Conservation (phyloP, 2,113 vertebrate genomes). For the Mormyrus iriodes region DNA sequence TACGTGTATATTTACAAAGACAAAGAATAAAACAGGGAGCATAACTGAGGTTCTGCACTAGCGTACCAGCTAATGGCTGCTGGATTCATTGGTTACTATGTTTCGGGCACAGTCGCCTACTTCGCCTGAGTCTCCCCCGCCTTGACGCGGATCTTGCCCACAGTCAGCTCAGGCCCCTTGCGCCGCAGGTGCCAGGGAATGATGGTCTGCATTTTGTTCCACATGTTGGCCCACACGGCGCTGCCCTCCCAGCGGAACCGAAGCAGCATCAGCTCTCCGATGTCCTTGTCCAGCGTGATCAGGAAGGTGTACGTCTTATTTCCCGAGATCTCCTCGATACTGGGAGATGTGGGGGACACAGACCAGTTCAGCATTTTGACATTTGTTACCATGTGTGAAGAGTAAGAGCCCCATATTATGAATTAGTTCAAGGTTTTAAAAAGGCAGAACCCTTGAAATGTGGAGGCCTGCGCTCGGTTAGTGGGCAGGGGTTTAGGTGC, state of each 20-base stretch:
- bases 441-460: neutral
- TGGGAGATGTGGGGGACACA: constrained; percentile 28
- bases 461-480: neutral
- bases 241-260: constrained; percentile 68
- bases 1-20: neutral
- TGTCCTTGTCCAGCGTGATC: constrained; percentile 57
- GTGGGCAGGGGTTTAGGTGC: neutral
- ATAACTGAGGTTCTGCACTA: neutral
- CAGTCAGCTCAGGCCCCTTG: constrained; percentile 49
- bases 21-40: neutral
- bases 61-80: neutral
- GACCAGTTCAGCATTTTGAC: neutral
- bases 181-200: constrained; percentile 55
- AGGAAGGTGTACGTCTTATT: constrained; percentile 73
- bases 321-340: constrained; percentile 53
- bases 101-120: too few species aligned
- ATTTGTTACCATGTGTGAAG: neutral
- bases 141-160: constrained; percentile 64
- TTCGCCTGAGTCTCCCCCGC: constrained; percentile 73
- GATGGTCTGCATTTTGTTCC: constrained; percentile 67
- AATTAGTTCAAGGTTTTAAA: neutral
- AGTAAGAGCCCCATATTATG: neutral
- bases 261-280: constrained; percentile 64
- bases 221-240: constrained; percentile 62
- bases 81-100: too few species aligned